Percentiles rank a stretch among this genome's conserved stretches.
These are phyloP conservation scores for Asteroscopus sphinx DNA, from an alignment of 2,888 invertebrate species.

Conservation along the genomic window DNA sequence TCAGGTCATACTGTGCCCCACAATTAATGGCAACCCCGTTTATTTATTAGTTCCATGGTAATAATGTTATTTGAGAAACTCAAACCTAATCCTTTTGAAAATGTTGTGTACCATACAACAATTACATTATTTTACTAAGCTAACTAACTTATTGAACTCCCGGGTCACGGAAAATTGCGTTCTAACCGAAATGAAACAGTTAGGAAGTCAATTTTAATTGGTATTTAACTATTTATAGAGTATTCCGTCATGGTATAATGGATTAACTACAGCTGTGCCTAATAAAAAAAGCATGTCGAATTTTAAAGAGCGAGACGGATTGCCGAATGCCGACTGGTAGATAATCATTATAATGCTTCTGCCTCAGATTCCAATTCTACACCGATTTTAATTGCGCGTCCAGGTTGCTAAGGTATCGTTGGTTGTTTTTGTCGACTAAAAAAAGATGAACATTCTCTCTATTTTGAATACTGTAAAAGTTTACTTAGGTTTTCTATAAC, in stretches of 20 bases:
- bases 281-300: constrained; percentile 30
- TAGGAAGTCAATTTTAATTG: constrained; percentile 39
- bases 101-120: too few relatives aligned
- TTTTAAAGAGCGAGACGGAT: constrained; percentile 34
- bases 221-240: constrained; percentile 26
- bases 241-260: constrained; percentile 28
- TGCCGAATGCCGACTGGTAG: constrained; percentile 24
- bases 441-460: too few relatives aligned
- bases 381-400: constrained; percentile 16
- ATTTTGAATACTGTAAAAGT: too few relatives aligned
- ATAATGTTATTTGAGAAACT: too few relatives aligned
- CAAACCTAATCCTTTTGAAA: too few relatives aligned
- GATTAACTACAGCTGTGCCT: constrained; percentile 17
- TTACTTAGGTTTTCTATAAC: too few relatives aligned
- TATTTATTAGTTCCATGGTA: too few relatives aligned
- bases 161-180: background rate
- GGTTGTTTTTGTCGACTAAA: too few relatives aligned
- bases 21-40: too few relatives aligned
- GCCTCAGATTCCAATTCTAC: too few relatives aligned
- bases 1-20: too few relatives aligned
- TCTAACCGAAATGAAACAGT: constrained; percentile 23
- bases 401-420: background rate
- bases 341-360: constrained; percentile 38
- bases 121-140: background rate
- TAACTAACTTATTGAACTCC: background rate